phyloP scores from a whole-genome alignment of 2,113 vertebrate species.

The Gyps fulvus region DNA sequence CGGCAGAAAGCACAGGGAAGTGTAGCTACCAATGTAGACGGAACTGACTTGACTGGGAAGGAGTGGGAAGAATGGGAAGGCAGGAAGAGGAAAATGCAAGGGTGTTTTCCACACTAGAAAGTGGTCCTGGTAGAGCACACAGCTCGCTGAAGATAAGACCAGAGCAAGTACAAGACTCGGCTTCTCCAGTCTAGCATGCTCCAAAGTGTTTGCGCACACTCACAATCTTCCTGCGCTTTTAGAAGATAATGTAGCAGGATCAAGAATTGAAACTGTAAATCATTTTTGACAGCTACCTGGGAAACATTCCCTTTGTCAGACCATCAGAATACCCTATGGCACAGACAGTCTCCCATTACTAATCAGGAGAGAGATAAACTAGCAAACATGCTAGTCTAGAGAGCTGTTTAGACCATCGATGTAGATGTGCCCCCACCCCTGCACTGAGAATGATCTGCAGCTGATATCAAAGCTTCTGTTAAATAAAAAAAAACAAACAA shows the following conservation, averaged over 20 bases:
- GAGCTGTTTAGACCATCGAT: conserved; percentile 72
- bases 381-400: conserved; percentile 75
- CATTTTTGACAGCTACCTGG: conserved; percentile 50
- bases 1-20: conserved; percentile 53
- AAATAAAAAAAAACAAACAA: conserved; percentile 83
- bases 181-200: conserved; percentile 68
- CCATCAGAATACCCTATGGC: conserved; percentile 11
- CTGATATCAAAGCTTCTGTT: conserved; percentile 81
- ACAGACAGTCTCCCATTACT: conserved; percentile 50
- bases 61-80: conserved; percentile 28
- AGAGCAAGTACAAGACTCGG: conserved; percentile 38
- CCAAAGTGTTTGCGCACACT: conserved; percentile 40
- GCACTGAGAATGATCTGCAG: conserved; percentile 80
- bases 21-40: conserved; percentile 15
- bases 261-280: conserved; percentile 30
- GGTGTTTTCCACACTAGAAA: conserved; percentile 55
- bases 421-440: conserved; percentile 76
- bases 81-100: conserved; percentile 33
- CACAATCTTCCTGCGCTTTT: conserved; percentile 62
- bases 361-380: conserved; percentile 50
- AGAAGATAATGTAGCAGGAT: conserved; percentile 60
- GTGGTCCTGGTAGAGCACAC: conserved; percentile 37
- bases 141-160: conserved; percentile 43
- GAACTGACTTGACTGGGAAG: conserved; percentile 18
- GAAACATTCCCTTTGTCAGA: conserved; percentile 35